A percentile compares a stretch with the other conserved stretches of the same genome.
These are phyloP conservation scores for Gallinago undulata DNA, from an alignment of 2,113 vertebrate genomes.

Conservation along the genomic window DNA sequence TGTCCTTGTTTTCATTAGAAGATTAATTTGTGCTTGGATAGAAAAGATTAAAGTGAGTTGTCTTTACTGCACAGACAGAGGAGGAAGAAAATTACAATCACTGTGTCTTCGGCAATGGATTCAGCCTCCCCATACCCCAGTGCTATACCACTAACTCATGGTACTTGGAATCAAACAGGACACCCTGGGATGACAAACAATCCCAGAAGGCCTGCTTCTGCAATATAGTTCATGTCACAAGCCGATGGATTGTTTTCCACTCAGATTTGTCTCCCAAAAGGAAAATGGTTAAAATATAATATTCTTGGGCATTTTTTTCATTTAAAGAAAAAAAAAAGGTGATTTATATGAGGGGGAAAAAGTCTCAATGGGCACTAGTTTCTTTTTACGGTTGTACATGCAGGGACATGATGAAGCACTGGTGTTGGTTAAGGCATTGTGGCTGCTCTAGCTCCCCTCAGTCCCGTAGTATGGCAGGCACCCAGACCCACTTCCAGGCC, in stretches of 20 bases:
- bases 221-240: neutral
- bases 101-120: neutral
- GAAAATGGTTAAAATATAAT: neutral
- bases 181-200: constrained; percentile 9
- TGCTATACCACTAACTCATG: neutral
- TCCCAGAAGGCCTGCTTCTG: neutral
- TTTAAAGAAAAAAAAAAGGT: neutral
- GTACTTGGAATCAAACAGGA: constrained; percentile 1
- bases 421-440: neutral
- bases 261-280: neutral
- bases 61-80: neutral
- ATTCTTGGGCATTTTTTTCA: neutral
- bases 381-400: neutral
- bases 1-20: constrained; percentile 11
- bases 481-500: neutral
- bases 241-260: neutral
- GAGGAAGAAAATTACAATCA: neutral
- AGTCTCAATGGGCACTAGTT: neutral
- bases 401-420: neutral
- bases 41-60: neutral
- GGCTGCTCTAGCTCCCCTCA: neutral
- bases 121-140: neutral
- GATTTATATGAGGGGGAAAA: neutral
- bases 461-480: neutral
- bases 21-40: constrained; percentile 32